These are phyloP conservation scores for Minunthozetes semirufus DNA, from an alignment of 2,888 invertebrate genomes.

Conservation along the genomic window DNA sequence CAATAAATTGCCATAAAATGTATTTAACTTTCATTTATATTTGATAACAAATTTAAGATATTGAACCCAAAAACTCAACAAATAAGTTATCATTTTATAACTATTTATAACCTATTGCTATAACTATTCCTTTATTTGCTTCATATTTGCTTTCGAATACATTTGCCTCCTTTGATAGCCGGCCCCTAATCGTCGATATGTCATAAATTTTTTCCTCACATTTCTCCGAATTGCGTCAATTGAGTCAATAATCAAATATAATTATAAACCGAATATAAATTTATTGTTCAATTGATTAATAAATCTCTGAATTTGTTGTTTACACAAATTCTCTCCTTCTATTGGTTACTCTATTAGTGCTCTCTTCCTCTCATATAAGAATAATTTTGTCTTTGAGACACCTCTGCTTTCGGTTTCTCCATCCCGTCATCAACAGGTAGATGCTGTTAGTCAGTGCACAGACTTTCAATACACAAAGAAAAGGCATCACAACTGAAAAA, in stretches of 20 bases:
- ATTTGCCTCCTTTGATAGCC: constrained; percentile 14
- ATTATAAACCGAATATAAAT: constrained; percentile 12
- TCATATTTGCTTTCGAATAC: constrained; percentile 15
- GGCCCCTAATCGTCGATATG: constrained; percentile 1
- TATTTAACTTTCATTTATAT: constrained; percentile 9
- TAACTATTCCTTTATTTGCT: background rate
- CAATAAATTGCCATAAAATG: constrained; percentile 28
- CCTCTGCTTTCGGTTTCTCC: too few relatives aligned
- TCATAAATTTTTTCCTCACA: background rate
- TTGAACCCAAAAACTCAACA: constrained; percentile 24
- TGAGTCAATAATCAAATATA: constrained; percentile 28
- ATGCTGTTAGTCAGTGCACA: too few relatives aligned
- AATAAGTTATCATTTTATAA: constrained; percentile 26
- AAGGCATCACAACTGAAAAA: background rate
- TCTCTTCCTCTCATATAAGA: background rate
- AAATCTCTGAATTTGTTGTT: background rate
- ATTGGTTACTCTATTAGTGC: background rate
- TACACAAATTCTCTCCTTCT: background rate
- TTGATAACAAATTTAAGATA: constrained; percentile 10
- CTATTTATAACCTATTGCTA: background rate
- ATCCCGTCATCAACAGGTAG: too few relatives aligned
- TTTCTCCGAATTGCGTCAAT: constrained; percentile 17
- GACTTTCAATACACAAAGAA: background rate
- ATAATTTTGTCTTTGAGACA: background rate
- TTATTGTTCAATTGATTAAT: constrained; percentile 1